Base-by-base conservation (phyloP, 2,888 invertebrate genomes). In the Cephus rjabovi region DNA sequence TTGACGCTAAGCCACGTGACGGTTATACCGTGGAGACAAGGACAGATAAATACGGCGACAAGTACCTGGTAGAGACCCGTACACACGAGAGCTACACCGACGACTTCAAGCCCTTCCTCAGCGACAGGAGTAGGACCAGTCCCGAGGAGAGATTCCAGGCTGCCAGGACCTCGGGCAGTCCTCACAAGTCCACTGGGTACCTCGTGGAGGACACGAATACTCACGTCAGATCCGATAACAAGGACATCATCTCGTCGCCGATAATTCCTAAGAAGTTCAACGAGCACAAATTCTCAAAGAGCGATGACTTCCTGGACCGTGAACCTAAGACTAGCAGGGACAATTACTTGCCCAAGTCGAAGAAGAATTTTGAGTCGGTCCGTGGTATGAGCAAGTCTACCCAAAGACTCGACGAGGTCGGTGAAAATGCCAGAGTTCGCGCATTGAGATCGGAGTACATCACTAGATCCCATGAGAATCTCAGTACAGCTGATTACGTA, bases 361-460 rank as follows among this genome's bases (percentile, higher is more conserved):
- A 89, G 79, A 90, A 89, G 73, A 88, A 84, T 12, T 88, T 90
- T 75, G 90, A 91, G 33, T 86, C 86, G 0, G 84, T 87, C 15
- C 86, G 90, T 12, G 90, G 90, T 0, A 88, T 88, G 77, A 91
- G 91, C 81, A 91, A 91, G 77, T 91, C 91, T 1, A 90, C 90
- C 4, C 91, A 91, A 40, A 85, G 90, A 3, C 79, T 91, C 15
- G 89, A 91, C 79, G 90, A 91, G 73, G 83, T 91, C 0, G 86
- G 87, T 0, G 89, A 89, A 37, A 89, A 84, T 68, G 78, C 85
- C 0, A 81, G 87, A 37, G 86, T 87, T 2, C 85, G 86, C 30
- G 87, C 87, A 0, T 83, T 90, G 0, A 81, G 88, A 31, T 87
- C 84, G 80, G 89, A 90, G 37, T 89, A 90, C 81, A 87, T 84